phyloP scores from a whole-genome alignment of 2,888 invertebrate genomes.

The Cyaniris semiargus region DNA sequence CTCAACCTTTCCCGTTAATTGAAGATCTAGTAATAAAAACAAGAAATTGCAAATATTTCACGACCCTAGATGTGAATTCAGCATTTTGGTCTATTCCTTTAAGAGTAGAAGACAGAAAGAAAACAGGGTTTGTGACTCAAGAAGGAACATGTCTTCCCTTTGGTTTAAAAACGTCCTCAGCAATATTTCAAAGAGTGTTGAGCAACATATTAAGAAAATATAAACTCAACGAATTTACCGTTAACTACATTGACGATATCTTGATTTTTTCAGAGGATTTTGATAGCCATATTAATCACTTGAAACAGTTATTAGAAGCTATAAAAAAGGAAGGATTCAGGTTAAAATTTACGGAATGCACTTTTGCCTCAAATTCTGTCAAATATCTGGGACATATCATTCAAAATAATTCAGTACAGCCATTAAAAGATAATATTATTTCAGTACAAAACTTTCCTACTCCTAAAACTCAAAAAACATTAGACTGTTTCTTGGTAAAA shows the following conservation, averaged over 20 bases:
- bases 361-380: too few species aligned
- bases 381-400: too few species aligned
- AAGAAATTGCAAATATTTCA: conserved; percentile 50
- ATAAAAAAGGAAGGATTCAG: too few species aligned
- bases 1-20: background rate
- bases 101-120: conserved; percentile 49
- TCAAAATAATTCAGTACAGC: too few species aligned
- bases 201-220: conserved; percentile 46
- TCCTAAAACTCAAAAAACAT: too few species aligned
- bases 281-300: too few species aligned
- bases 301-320: too few species aligned
- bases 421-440: too few species aligned
- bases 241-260: conserved; percentile 40
- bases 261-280: conserved; percentile 42
- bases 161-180: conserved; percentile 52
- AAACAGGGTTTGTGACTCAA: conserved; percentile 45
- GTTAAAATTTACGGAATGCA: too few species aligned
- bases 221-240: conserved; percentile 37
- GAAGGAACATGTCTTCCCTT: conserved; percentile 50
- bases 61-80: conserved; percentile 53
- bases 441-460: too few species aligned
- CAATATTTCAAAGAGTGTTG: conserved; percentile 54
- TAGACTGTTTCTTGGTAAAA: too few species aligned
- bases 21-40: conserved; percentile 51
- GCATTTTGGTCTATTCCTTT: conserved; percentile 58